Conservation (phyloP, 2,113 vertebrate genomes). For the Uropsilus gracilis region DNA sequence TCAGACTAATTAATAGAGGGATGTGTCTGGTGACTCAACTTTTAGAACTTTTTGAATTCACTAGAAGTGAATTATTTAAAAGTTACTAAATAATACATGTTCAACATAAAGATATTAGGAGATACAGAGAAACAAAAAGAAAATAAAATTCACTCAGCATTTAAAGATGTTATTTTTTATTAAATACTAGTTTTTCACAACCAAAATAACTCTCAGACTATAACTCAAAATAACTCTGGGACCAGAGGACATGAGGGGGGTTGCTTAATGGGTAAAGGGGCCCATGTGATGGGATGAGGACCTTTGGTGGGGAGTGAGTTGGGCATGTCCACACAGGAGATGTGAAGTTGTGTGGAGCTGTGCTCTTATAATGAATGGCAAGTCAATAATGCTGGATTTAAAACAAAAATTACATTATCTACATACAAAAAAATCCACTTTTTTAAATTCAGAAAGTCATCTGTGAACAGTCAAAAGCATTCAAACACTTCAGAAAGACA, state of each 20-base stretch:
- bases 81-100: neutral
- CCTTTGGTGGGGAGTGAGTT: too few species aligned
- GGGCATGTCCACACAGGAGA: too few species aligned
- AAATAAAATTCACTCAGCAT: neutral
- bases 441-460: neutral
- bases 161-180: conserved; percentile 4
- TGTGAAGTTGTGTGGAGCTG: too few species aligned
- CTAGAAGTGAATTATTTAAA: neutral
- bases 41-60: neutral
- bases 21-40: neutral
- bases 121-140: neutral
- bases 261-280: too few species aligned
- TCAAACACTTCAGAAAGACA: neutral
- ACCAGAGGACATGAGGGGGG: too few species aligned
- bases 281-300: too few species aligned
- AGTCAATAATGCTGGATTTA: too few species aligned
- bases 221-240: too few species aligned
- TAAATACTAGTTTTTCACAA: neutral
- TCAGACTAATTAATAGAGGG: neutral
- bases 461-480: neutral
- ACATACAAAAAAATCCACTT: too few species aligned
- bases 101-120: neutral
- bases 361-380: too few species aligned
- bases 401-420: too few species aligned
- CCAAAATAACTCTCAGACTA: too few species aligned